phyloP scores from a whole-genome alignment of 2,113 vertebrate species.

The Tenebrosternarchus preto region DNA sequence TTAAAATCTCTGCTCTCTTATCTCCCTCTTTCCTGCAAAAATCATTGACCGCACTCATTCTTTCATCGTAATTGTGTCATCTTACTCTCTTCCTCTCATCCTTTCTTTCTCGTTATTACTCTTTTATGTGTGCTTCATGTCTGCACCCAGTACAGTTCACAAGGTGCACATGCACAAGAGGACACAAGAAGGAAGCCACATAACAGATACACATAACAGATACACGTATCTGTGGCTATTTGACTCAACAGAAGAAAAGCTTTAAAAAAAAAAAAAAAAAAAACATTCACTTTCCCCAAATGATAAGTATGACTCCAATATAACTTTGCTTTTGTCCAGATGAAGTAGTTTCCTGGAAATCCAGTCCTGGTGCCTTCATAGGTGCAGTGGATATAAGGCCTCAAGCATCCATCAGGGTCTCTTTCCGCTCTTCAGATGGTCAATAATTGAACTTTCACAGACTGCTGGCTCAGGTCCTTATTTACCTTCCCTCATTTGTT shows the following conservation, averaged over 20 bases:
- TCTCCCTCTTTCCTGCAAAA: neutral
- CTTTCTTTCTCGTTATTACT: neutral
- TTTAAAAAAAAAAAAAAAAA: too few relatives aligned
- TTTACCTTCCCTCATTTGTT: neutral
- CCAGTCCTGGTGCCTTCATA: too few relatives aligned
- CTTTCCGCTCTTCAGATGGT: neutral
- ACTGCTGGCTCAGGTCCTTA: neutral
- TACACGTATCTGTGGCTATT: neutral
- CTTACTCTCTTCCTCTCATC: too few relatives aligned
- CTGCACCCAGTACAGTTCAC: neutral
- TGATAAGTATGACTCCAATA: neutral
- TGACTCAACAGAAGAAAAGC: neutral
- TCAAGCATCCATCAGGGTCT: neutral
- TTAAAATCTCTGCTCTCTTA: neutral
- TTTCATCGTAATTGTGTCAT: too few relatives aligned
- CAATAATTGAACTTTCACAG: neutral
- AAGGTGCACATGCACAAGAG: too few relatives aligned
- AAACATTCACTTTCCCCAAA: neutral
- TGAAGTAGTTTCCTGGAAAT: too few relatives aligned
- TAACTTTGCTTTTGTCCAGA: too few relatives aligned
- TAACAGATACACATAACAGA: too few relatives aligned
- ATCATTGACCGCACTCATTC: neutral
- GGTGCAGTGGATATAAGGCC: neutral
- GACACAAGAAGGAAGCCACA: too few relatives aligned
- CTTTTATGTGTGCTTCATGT: neutral